A percentile compares a stretch with the other conserved stretches of the same genome.
Conservation (phyloP, 2,113 vertebrate genomes). For the Cebus imitator region DNA sequence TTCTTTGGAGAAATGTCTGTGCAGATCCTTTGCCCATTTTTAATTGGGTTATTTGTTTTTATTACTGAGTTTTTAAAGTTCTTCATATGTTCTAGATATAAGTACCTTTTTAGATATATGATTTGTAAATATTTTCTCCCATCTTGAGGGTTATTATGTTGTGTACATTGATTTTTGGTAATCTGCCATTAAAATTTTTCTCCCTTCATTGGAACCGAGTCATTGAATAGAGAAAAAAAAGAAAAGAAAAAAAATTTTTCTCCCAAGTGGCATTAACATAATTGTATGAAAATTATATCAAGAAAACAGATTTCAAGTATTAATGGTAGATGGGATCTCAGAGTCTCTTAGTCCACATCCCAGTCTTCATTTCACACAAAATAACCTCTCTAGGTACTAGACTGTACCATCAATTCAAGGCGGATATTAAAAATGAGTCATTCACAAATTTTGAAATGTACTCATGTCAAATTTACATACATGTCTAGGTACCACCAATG, state of each 20-base stretch:
- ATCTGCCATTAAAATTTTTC: neutral
- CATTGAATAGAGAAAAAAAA: no score
- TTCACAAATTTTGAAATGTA: neutral
- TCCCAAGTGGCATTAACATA: neutral
- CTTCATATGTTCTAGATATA: neutral
- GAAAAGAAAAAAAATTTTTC: neutral
- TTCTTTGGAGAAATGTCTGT: conserved; percentile 6
- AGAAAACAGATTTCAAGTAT: neutral
- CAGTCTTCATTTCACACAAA: neutral
- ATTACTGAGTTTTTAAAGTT: conserved; percentile 23
- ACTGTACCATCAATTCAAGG: neutral
- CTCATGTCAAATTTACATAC: conserved; percentile 36
- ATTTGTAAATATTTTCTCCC: neutral
- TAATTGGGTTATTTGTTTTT: conserved; percentile 8
- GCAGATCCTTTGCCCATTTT: conserved; percentile 19
- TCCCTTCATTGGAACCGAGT: no score
- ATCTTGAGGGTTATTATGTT: neutral
- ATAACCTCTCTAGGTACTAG: no score
- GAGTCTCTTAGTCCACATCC: neutral
- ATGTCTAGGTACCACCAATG: neutral
- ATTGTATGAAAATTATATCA: neutral
- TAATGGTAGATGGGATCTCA: neutral
- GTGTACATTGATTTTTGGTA: neutral
- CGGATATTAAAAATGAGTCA: neutral
- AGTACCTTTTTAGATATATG: neutral